phyloP scores from a whole-genome alignment of 2,113 vertebrate species.

The Riparia riparia region DNA sequence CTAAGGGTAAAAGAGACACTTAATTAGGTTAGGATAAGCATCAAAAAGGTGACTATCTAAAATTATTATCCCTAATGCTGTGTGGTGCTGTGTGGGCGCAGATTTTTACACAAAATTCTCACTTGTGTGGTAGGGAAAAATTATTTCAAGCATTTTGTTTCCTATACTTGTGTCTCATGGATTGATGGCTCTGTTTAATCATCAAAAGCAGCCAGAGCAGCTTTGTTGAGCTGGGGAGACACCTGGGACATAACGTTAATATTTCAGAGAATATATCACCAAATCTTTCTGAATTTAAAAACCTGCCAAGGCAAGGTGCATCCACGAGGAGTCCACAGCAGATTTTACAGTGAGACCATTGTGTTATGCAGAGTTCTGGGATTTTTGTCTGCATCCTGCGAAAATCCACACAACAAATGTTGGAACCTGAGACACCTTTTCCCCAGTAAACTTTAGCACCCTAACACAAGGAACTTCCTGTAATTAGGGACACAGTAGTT shows the following conservation, averaged over 20 bases:
- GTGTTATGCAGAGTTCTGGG: background rate
- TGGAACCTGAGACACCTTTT: background rate
- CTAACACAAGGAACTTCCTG: background rate
- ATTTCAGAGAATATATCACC: background rate
- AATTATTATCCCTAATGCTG: background rate
- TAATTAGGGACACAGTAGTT: background rate
- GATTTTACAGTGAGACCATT: background rate
- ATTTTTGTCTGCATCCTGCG: background rate
- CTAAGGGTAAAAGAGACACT: conserved; percentile 45
- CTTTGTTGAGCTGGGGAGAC: background rate
- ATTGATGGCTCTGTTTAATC: background rate
- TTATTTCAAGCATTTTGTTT: background rate
- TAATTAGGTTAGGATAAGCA: conserved; percentile 57
- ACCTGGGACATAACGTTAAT: background rate
- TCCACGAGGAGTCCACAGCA: background rate
- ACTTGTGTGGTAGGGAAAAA: background rate
- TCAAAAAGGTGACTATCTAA: conserved; percentile 44
- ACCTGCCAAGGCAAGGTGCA: background rate
- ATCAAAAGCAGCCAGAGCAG: background rate
- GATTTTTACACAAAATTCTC: background rate
- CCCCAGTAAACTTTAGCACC: background rate
- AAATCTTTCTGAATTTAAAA: background rate
- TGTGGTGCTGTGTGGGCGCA: conserved; percentile 29
- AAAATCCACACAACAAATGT: conserved; percentile 31
- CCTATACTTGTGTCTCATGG: background rate